A percentile compares a stretch with the other conserved stretches of the same genome.
phyloP scores from a whole-genome alignment of 2,797 vertebrate genomes.

The Melanitta fusca region DNA sequence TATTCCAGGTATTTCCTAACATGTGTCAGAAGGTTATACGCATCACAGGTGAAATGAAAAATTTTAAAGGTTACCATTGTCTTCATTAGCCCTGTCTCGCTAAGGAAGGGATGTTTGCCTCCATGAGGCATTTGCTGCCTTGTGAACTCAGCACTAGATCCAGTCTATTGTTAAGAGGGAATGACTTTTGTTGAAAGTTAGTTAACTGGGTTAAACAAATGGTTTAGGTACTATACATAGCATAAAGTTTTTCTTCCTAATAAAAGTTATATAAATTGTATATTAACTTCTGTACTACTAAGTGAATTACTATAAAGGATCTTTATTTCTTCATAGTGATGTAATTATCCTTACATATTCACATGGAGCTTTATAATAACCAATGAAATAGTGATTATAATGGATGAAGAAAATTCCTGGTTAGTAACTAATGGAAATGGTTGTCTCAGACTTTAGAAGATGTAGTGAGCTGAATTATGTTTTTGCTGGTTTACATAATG shows the following conservation, averaged over 20 bases:
- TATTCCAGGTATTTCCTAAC: not conserved
- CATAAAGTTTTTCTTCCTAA: not conserved
- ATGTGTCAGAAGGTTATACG: conserved; percentile 4
- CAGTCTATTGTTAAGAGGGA: not conserved
- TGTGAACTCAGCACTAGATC: not conserved
- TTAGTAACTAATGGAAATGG: not conserved
- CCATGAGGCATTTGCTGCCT: conserved; percentile 19
- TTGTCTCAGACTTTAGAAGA: not conserved
- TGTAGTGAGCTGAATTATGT: not conserved
- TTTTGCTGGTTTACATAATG: not conserved
- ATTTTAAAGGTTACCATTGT: conserved; percentile 33
- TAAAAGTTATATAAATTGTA: not conserved
- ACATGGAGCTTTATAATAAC: not conserved
- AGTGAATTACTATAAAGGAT: not conserved
- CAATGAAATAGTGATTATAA: not conserved
- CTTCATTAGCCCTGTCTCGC: conserved; percentile 37
- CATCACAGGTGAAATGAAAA: conserved; percentile 24
- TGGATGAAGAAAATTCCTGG: not conserved
- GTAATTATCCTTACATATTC: not conserved
- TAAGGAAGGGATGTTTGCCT: conserved; percentile 4
- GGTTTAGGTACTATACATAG: not conserved
- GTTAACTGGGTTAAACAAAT: not conserved
- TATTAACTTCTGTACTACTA: not conserved
- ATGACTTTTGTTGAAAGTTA: not conserved
- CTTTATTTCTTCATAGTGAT: not conserved